Percentiles rank a stretch among this genome's conserved stretches.
Evolutionary conservation across 2,797 vertebrate species (phyloP).

Genomic region (Chloroceryle amazona): DNA sequence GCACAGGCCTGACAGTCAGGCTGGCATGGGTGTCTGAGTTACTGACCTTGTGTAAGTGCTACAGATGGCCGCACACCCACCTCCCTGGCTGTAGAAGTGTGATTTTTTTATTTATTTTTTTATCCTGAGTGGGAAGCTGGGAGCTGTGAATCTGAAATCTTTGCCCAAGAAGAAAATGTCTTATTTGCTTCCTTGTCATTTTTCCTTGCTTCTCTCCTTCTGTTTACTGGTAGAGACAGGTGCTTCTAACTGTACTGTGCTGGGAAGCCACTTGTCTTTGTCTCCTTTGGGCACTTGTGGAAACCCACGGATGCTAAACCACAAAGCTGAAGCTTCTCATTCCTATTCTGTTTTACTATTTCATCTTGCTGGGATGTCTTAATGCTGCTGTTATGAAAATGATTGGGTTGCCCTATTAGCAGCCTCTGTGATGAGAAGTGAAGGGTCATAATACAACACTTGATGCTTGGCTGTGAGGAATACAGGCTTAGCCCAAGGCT

Average conservation of each 20-base stretch:
- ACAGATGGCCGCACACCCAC: accelerated
- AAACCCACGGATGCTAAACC: neutral
- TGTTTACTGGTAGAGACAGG: neutral
- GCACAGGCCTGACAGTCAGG: accelerated
- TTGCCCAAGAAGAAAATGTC: neutral
- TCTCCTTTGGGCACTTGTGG: neutral
- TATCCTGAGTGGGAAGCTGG: neutral
- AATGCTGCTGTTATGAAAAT: neutral
- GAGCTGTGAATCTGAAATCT: neutral
- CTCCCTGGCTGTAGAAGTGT: neutral
- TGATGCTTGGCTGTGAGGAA: neutral
- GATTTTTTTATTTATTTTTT: neutral
- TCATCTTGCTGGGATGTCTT: neutral
- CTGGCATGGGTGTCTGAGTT: accelerated
- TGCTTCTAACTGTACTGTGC: neutral
- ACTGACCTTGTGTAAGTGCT: accelerated
- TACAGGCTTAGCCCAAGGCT: neutral
- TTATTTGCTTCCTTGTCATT: neutral
- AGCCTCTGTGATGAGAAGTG: neutral
- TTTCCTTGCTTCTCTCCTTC: neutral
- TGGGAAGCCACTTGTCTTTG: neutral
- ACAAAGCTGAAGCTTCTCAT: neutral
- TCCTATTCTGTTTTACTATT: neutral
- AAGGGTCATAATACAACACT: neutral
- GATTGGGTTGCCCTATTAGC: neutral